These are phyloP conservation scores for Phoeniculus purpureus DNA, from an alignment of 2,797 vertebrate genomes.

Conservation along the genomic window DNA sequence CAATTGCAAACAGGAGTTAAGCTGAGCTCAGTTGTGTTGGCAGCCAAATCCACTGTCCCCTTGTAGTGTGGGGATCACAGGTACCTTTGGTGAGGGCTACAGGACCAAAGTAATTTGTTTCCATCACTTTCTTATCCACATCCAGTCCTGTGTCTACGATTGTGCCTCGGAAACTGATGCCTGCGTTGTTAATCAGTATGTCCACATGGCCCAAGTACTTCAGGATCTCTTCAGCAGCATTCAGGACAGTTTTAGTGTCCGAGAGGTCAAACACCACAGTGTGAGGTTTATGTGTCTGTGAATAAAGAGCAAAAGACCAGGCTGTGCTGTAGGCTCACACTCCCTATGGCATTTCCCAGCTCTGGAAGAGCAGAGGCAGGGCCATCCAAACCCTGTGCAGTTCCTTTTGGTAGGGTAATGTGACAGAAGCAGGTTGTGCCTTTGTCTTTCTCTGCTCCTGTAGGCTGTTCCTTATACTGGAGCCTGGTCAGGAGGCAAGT, in stretches of 20 bases:
- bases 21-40: background rate
- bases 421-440: background rate
- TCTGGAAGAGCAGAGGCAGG: background rate
- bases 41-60: background rate
- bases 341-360: background rate
- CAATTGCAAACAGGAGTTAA: background rate
- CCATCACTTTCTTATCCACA: conserved; percentile 93
- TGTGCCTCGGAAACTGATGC: conserved; percentile 92
- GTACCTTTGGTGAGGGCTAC: conserved; percentile 97
- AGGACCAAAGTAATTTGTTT: conserved; percentile 96
- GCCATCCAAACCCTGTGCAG: background rate
- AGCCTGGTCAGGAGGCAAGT: background rate
- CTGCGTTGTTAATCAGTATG: conserved; percentile 94
- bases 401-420: background rate
- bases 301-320: background rate
- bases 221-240: conserved; percentile 87
- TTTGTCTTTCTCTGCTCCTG: background rate
- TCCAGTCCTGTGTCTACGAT: conserved; percentile 85
- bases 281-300: conserved; percentile 80
- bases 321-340: background rate
- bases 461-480: background rate
- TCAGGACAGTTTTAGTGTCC: conserved; percentile 73
- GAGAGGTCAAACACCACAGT: conserved; percentile 89
- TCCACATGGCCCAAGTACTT: conserved; percentile 87
- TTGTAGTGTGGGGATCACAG: rapidly evolving